These are phyloP conservation scores for Danio aesculapii DNA, from an alignment of 2,797 vertebrate genomes.

Conservation along the genomic window DNA sequence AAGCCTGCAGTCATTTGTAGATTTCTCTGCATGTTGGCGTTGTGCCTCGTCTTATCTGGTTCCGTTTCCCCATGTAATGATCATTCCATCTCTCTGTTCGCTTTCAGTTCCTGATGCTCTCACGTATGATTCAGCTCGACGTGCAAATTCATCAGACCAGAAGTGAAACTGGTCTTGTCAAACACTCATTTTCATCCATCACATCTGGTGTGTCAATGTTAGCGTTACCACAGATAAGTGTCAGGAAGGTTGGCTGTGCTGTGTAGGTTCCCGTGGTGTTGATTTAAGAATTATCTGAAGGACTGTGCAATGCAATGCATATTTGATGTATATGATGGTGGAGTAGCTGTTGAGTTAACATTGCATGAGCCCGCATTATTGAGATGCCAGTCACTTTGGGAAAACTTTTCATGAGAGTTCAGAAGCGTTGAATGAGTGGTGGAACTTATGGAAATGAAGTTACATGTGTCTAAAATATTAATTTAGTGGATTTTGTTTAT, in stretches of 20 bases:
- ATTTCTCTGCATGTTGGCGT: not conserved
- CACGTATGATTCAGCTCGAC: constrained; percentile 18
- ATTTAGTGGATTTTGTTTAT: no score
- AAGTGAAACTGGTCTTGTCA: constrained; percentile 28
- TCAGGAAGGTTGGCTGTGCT: not conserved
- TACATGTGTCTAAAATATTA: no score
- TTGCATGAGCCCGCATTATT: no score
- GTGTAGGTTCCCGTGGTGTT: no score
- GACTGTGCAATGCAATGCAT: no score
- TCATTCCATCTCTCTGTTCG: constrained; percentile 31
- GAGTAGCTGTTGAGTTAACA: no score
- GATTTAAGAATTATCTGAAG: no score
- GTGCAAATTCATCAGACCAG: constrained; percentile 26
- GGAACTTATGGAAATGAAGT: no score
- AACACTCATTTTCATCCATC: not conserved
- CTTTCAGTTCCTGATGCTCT: constrained; percentile 2
- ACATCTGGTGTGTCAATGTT: not conserved
- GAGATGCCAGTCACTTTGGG: no score
- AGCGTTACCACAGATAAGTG: not conserved
- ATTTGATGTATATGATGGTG: no score
- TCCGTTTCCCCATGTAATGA: constrained; percentile 7
- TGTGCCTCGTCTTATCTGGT: not conserved
- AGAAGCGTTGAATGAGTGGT: no score
- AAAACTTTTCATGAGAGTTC: no score
- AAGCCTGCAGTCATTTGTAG: not conserved